Evolutionary conservation across 2,797 vertebrate genomes (phyloP), one percentile per base, ranked within the genome.

Genomic region (Chrysocyon brachyurus): DNA sequence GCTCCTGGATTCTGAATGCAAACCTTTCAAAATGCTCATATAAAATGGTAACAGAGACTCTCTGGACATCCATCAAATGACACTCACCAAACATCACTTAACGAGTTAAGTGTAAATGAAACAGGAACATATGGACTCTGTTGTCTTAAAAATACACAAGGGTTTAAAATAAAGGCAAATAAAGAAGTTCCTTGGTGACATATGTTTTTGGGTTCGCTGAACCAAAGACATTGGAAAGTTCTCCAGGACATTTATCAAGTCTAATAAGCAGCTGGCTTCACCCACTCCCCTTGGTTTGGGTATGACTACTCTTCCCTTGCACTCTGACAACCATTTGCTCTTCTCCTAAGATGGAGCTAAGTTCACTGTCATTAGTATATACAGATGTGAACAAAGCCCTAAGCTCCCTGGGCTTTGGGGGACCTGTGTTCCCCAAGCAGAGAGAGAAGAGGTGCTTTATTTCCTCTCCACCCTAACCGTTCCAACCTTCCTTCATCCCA

Each of bases 121-220:
- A 97, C 24, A 52, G 40, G 49, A 81, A 31, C 94, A 97, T 95
- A 86, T 94, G 96, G 90, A 83, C 84, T 86, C 64, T 61, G 95
- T 97, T 96, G 97, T 95, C 95, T 88, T 97, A 93, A 97, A 97
- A 96, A 96, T 90, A 94, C 49, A 31, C 70, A 86, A 26, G 59
- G 36, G 26, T 87, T 97, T 97, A 82, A 97, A 97, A 97, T 94
- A 95, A 94, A 97, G 66, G 66, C 46, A 93, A 93, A 75, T 82
- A 90, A 92, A 92, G 89, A 92, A 91, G 87, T 79, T 87, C 73
- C 90, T 83, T 95, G 78, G 93, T 91, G 84, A 96, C 93, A 97
- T 92, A 36, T 96, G 90, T 95, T 97, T 97, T 85, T 82, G 90
- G 61, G 61, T 97, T 97, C 92, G 46, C 87, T 75, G 77, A 96